These are phyloP conservation scores for Ibidorhyncha struthersii DNA, from an alignment of 2,113 vertebrate species.

Conservation along the genomic window DNA sequence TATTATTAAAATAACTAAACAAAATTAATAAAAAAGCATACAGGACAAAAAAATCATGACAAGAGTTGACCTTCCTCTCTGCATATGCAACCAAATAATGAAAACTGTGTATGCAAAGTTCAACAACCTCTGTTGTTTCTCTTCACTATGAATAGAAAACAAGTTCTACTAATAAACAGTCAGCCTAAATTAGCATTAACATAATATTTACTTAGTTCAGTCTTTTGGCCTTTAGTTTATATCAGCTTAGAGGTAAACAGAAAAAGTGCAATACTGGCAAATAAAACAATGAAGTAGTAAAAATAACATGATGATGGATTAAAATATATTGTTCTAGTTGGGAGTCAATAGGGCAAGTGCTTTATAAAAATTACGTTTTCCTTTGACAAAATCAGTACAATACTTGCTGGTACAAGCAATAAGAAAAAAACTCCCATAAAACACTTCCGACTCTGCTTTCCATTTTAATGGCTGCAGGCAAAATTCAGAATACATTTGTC, in stretches of 20 bases:
- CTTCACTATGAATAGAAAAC: background rate
- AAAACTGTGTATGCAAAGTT: background rate
- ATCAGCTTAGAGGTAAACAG: background rate
- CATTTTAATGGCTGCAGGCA: constrained; percentile 57
- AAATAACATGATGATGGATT: constrained; percentile 13
- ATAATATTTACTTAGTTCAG: background rate
- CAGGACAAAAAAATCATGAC: background rate
- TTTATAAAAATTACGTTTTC: constrained; percentile 48
- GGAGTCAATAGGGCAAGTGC: constrained; percentile 36
- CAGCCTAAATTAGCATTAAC: background rate
- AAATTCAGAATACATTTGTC: constrained; percentile 65
- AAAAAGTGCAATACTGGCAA: background rate
- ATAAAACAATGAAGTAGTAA: constrained; percentile 42
- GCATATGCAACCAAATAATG: background rate
- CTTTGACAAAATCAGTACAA: constrained; percentile 41
- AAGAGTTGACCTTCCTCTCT: background rate
- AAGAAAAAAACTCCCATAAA: background rate
- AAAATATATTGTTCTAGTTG: constrained; percentile 14
- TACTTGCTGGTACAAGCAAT: constrained; percentile 52
- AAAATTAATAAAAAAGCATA: background rate
- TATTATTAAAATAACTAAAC: background rate
- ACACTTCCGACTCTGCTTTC: constrained; percentile 41
- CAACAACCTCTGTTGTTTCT: background rate
- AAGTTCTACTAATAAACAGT: constrained; percentile 23
- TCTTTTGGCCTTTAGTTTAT: background rate